A percentile compares a stretch with the other conserved stretches of the same genome.
phyloP scores from a whole-genome alignment of 2,888 invertebrate genomes.

The Pogonocherus hispidulus region DNA sequence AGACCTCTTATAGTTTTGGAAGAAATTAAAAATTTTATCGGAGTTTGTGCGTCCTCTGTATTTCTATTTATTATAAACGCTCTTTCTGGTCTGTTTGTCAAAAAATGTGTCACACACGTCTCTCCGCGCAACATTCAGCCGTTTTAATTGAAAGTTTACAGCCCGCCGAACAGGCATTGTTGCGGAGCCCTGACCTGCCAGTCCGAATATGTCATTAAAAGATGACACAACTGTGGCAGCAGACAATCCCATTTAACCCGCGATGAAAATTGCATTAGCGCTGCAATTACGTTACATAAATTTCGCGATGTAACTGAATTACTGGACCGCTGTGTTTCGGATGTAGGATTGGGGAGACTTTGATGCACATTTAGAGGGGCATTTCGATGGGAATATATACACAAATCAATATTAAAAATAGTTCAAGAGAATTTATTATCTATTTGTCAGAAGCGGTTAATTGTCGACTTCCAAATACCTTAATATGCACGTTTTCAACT shows the following conservation, averaged over 20 bases:
- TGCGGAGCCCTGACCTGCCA: conserved; percentile 36
- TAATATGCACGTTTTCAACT: too few relatives aligned
- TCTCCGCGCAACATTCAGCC: conserved; percentile 24
- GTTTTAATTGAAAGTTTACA: conserved; percentile 33
- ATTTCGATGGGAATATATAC: not conserved
- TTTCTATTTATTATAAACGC: not conserved
- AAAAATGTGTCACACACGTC: not conserved
- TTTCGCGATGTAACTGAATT: conserved; percentile 55
- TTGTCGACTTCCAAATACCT: too few relatives aligned
- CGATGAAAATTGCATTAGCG: conserved; percentile 56
- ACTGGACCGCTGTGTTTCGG: conserved; percentile 42
- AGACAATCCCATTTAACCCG: conserved; percentile 53
- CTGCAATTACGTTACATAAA: conserved; percentile 55
- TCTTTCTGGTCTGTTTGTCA: not conserved
- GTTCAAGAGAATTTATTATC: too few relatives aligned
- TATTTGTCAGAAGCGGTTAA: too few relatives aligned
- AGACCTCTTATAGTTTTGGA: too few relatives aligned
- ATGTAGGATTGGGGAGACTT: not conserved
- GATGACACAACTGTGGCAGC: conserved; percentile 54
- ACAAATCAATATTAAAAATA: too few relatives aligned
- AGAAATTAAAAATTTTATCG: too few relatives aligned
- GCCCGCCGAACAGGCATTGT: conserved; percentile 16
- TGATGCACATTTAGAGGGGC: not conserved
- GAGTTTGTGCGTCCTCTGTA: too few relatives aligned
- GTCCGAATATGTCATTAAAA: conserved; percentile 51